phyloP scores from a whole-genome alignment of 1,140 invertebrate species.

The Drosophila auraria region DNA sequence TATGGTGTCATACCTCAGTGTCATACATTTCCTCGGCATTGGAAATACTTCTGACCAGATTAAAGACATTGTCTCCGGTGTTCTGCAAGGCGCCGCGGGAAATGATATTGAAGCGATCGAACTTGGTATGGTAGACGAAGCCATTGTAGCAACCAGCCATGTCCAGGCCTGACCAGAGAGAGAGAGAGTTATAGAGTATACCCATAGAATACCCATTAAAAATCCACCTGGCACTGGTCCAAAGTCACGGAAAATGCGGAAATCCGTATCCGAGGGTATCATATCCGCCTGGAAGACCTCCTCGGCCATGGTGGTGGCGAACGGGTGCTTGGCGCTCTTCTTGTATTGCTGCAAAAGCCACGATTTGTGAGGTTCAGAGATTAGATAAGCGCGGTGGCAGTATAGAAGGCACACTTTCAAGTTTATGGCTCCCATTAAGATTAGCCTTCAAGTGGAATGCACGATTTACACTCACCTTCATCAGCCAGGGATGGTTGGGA shows the following conservation, averaged over 20 bases:
- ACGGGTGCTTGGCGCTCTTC: constrained; percentile 91
- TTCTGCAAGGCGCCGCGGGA: constrained; percentile 92
- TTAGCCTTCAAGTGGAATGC: constrained; percentile 28
- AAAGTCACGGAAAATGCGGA: constrained; percentile 93
- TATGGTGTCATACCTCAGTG: constrained; percentile 46
- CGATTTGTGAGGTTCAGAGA: constrained; percentile 17
- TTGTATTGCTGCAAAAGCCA: constrained; percentile 90
- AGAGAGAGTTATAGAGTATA: constrained; percentile 81
- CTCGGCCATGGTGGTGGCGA: constrained; percentile 92
- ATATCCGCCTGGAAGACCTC: constrained; percentile 94
- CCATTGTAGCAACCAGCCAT: constrained; percentile 97
- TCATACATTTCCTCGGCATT: constrained; percentile 87
- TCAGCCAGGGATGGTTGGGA: constrained; percentile 95
- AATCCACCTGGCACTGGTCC: constrained; percentile 88
- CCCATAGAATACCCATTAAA: constrained; percentile 72
- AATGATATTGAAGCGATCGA: constrained; percentile 91
- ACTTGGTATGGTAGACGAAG: constrained; percentile 95
- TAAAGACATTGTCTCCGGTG: constrained; percentile 91
- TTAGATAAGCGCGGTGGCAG: constrained; percentile 12
- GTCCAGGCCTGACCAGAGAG: constrained; percentile 87
- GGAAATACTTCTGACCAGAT: constrained; percentile 88
- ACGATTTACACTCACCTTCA: constrained; percentile 87
- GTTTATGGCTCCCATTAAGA: constrained; percentile 16
- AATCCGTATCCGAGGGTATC: constrained; percentile 95
- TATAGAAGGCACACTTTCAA: constrained; percentile 12